Base-by-base conservation (phyloP, 2,888 invertebrate species). In the Oeneis ivallda region DNA sequence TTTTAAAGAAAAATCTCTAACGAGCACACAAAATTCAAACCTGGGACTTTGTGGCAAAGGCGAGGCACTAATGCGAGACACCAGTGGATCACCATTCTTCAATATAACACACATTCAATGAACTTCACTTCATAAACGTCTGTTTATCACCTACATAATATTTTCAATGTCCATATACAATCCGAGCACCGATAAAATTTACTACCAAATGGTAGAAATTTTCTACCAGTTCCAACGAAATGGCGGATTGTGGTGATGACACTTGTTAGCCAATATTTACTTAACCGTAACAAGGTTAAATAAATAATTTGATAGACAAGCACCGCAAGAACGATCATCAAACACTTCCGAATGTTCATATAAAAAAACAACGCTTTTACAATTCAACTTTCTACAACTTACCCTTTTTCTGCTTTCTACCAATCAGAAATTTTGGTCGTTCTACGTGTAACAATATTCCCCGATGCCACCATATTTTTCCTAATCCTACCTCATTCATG, bases 1-100 rank as follows among this genome's bases (percentile, higher is more conserved):
- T 26, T 57, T 57, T 41, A 11, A 41, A 39, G 13, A 39, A 45
- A 57, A 32, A 57, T 57, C 41, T 43, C 43, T 19, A 57, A 57
- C 57, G 56, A 57, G 32, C 57, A 57, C 57, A 32, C 57, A 10
- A 10, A 45, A 57, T 57, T 57, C 43, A 32, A 54, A 39, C 37
- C 6, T 37, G 54, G 54, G 54, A 54, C 54, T 54, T 39, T 54
- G 54, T 17, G 54, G 10, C 37, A 17, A 54, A 17, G 54, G 19
- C 11, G n/a, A n/a, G n/a, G 26, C 26, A 26, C 26, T 26, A 5
- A 5, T 26, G 26, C 26, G 26, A 5, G 26, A 26, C 53, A n/a
- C 52, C 52, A 34, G 26, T 50, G 26, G 11, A 19, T 52, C 52
- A 52, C 52, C 52, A 7, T 13, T 13, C 6, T 34, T n/a, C 52